Evolutionary conservation across 2,113 vertebrate species (phyloP).

Genomic region (Alosa alosa): DNA sequence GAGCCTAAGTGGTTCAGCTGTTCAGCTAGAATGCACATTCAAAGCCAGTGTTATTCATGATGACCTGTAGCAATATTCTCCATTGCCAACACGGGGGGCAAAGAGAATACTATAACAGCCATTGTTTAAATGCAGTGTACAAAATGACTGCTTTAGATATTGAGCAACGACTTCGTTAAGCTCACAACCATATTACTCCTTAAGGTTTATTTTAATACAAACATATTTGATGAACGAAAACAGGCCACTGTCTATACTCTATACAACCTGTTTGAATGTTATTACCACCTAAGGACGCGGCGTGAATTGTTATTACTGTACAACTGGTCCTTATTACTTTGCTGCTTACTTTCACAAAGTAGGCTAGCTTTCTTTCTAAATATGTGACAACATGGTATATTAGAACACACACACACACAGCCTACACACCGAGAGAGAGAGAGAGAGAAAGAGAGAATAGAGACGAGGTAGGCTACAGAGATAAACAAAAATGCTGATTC

Average conservation of each 20-base stretch:
- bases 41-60: neutral
- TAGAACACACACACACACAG: neutral
- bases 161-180: neutral
- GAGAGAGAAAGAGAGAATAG: neutral
- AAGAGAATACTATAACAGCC: neutral
- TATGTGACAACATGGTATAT: neutral
- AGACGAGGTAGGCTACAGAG: neutral
- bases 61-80: neutral
- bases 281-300: neutral
- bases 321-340: neutral
- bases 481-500: neutral
- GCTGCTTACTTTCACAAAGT: neutral
- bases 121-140: conserved; percentile 2
- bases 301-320: neutral
- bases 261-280: conserved; percentile 9
- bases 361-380: neutral
- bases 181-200: neutral
- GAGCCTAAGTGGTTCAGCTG: conserved; percentile 1
- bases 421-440: neutral
- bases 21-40: neutral
- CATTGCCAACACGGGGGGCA: neutral
- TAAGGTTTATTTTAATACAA: neutral
- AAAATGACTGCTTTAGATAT: neutral
- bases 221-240: neutral
- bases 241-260: neutral